Base-by-base conservation (phyloP, 1,140 invertebrate species). In the Drosophila ananassae region DNA sequence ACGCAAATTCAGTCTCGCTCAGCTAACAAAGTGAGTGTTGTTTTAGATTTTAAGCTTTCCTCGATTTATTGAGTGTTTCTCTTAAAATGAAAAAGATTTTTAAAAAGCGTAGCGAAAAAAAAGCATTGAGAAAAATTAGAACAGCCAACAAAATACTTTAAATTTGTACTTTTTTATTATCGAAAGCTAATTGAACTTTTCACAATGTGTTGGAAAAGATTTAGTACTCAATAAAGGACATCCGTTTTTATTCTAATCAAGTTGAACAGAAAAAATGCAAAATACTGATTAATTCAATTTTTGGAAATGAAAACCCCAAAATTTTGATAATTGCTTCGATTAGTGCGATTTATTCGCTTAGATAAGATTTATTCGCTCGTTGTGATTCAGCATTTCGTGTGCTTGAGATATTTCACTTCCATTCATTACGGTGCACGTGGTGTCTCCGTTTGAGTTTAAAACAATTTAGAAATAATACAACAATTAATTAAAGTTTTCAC, bases 1-100 rank as follows among this genome's bases (percentile, higher is more conserved):
- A 21, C 79, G 90, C 3, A 91, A 91, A 59, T 91, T 90, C 37
- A 91, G 90, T 55, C 74, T 91, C 64, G 90, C 90, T 13, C 90
- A 91, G 57, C 68, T 91, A 34, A 91, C 90, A 55, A 91, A 81
- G 90, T 91, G 62, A 67, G 87, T 87, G 44, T 7, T 51, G 44
- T 53, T 55, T 21, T 0, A 28, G 10, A 56, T 73, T 63, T 44
- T 4, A 58, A 52, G 71, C 60, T 54, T 67, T 75, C 32, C 41
- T 34, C n/a, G 52, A 63, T 63, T 63, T 10, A 21, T 53, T 37
- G 9, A 6, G 21, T 17, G 13, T 10, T 10, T 13, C 10, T 10
- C 12, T 10, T 6, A 22, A 13, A 34, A 32, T 47, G 28, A 3
- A 21, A 4, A 12, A 41, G 10, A 13, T 1, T 10, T 41, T 30